Evolutionary conservation across 1,140 invertebrate species (phyloP), one percentile per base, ranked within the genome.

Genomic region (Zaprionus kolodkinae): DNA sequence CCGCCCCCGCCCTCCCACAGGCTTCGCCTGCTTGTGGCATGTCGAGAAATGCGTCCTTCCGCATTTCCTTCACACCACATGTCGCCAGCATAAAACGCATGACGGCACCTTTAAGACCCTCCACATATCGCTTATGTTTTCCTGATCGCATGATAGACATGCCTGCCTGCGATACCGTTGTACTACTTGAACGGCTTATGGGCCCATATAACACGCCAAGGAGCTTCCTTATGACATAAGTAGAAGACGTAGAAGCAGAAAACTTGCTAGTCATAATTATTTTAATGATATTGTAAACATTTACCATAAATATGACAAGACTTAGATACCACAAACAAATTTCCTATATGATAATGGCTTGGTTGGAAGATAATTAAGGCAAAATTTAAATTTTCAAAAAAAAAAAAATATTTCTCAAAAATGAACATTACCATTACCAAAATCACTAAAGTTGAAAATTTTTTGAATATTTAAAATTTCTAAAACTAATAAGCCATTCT

Each of bases 11-110:
- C 17, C 45, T 10, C 17, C 45, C 3, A 1, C n/a, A 9, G 2
- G n/a, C 40, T n/a, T 15, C n/a, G 67, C 52, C 30, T 66, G 63
- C 33, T 27, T 70, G 71, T 76, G 78, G 65, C 52, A 56, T 66
- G 64, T 48, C 52, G n/a, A 15, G 40, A 45, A 45, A 45, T 45
- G 40, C 40, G 40, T 45, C n/a, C 40, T 3, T 57, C 27, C 36
- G 36, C 40, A 15, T 9, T 50, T 50, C 17, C 45, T 50, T 45
- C 40, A 3, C 45, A 2, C 45, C 45, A 50, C 45, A 45, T 45
- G 40, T 45, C 40, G 40, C 40, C 40, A 45, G n/a, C 54, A 66
- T 66, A 57, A 66, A 66, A 66, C 27, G 64, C 64, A 45, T 66
- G 17, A 15, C 64, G 43, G 40, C 54, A 21, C 54, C 64, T 66